Evolutionary conservation across 2,113 vertebrate genomes (phyloP).

Genomic region (Phylloscopus trochilus): DNA sequence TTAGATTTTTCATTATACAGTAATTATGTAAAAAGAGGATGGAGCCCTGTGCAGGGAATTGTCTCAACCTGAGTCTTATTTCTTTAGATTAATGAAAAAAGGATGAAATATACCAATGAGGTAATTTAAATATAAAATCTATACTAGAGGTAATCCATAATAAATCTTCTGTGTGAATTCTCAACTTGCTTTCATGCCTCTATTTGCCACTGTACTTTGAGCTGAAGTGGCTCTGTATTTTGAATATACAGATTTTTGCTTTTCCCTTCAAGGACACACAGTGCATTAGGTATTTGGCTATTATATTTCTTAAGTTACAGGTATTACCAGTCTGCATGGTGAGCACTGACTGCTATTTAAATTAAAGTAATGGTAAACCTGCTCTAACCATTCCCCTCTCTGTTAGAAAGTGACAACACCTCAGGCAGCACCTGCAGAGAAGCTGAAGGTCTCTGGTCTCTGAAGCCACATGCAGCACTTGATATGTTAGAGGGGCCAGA

Average conservation of each 20-base stretch:
- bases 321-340: background rate
- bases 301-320: background rate
- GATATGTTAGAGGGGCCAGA: background rate
- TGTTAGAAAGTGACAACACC: fast-evolving
- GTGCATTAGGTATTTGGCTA: background rate
- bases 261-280: background rate
- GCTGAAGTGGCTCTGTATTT: background rate
- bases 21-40: background rate
- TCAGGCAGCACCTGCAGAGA: background rate
- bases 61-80: background rate
- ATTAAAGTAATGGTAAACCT: background rate
- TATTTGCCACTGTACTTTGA: background rate
- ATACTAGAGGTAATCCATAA: background rate
- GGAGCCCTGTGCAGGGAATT: background rate
- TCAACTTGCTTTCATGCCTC: background rate
- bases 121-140: background rate
- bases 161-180: background rate
- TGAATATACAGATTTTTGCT: background rate
- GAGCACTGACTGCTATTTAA: background rate
- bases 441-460: background rate
- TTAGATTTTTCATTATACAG: background rate
- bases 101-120: background rate
- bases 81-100: background rate
- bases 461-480: background rate
- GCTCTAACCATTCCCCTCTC: background rate